Percentiles rank a stretch among this genome's conserved stretches.
Conservation (phyloP, 2,888 invertebrate genomes). For the Dyspetes luteomarginatus region DNA sequence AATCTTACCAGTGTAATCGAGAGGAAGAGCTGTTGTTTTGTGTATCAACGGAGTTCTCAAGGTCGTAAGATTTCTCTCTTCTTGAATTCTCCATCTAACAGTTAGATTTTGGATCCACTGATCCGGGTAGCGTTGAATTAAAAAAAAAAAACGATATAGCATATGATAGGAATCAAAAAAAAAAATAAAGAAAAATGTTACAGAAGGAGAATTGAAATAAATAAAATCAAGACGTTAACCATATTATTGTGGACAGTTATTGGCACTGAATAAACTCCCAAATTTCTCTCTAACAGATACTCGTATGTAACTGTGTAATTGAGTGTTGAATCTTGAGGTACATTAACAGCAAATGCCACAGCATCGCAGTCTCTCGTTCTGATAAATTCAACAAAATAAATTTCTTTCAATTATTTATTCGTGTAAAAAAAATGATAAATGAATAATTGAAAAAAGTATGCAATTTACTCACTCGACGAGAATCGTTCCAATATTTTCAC, state of each 20-base stretch:
- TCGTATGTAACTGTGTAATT: constrained; percentile 44
- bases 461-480: constrained; percentile 32
- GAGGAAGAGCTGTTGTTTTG: constrained; percentile 19
- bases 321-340: constrained; percentile 7
- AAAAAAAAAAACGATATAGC: too few relatives aligned
- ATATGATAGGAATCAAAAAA: neutral
- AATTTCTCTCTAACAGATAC: constrained; percentile 45
- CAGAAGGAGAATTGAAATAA: neutral
- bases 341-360: constrained; percentile 10
- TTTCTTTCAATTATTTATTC: too few relatives aligned
- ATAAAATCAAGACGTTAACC: constrained; percentile 5
- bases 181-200: too few relatives aligned
- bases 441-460: too few relatives aligned
- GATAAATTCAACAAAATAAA: neutral
- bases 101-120: constrained; percentile 40
- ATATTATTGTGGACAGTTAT: constrained; percentile 39
- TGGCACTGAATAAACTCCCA: constrained; percentile 37
- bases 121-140: too few relatives aligned
- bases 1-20: constrained; percentile 17
- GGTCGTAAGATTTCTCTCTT: constrained; percentile 37
- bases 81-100: constrained; percentile 49
- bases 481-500: constrained; percentile 37
- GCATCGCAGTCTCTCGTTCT: constrained; percentile 48
- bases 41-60: constrained; percentile 40
- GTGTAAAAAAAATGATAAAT: too few relatives aligned